Percentiles rank a stretch among this genome's conserved stretches.
phyloP scores from a whole-genome alignment of 2,113 vertebrate genomes.

The Crotophaga sulcirostris region DNA sequence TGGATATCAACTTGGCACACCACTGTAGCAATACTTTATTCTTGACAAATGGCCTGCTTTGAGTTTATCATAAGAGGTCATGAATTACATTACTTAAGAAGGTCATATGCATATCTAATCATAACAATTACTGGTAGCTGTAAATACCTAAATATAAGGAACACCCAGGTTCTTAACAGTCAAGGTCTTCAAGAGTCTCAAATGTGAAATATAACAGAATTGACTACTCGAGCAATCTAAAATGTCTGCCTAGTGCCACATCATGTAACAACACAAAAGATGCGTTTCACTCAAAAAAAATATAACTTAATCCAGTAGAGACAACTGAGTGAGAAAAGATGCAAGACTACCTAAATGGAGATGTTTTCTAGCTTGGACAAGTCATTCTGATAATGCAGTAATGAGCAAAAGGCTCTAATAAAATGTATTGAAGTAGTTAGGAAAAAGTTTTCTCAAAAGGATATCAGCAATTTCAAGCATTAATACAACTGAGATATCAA shows the following conservation, averaged over 20 bases:
- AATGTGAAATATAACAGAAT: neutral
- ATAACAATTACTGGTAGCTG: neutral
- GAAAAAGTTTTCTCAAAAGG: neutral
- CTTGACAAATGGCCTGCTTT: neutral
- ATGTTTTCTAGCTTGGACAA: neutral
- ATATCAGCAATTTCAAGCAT: neutral
- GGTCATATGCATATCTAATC: neutral
- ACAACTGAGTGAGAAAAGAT: neutral
- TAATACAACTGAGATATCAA: neutral
- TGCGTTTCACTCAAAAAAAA: neutral
- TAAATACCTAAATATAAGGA: neutral
- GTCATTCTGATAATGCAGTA: neutral
- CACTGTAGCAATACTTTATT: neutral
- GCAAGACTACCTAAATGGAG: neutral
- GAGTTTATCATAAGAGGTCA: neutral
- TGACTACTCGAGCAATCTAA: neutral
- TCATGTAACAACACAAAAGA: neutral
- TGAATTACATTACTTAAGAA: neutral
- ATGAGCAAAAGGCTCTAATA: neutral
- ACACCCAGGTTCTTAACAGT: neutral
- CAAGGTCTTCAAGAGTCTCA: neutral
- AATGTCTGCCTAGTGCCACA: neutral
- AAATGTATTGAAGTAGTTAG: neutral
- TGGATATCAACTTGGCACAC: neutral
- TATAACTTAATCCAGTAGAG: neutral